Percentiles rank a stretch among this genome's conserved stretches.
These are phyloP conservation scores for Trichacis sp. DNA, from an alignment of 2,888 invertebrate genomes.

Conservation along the genomic window DNA sequence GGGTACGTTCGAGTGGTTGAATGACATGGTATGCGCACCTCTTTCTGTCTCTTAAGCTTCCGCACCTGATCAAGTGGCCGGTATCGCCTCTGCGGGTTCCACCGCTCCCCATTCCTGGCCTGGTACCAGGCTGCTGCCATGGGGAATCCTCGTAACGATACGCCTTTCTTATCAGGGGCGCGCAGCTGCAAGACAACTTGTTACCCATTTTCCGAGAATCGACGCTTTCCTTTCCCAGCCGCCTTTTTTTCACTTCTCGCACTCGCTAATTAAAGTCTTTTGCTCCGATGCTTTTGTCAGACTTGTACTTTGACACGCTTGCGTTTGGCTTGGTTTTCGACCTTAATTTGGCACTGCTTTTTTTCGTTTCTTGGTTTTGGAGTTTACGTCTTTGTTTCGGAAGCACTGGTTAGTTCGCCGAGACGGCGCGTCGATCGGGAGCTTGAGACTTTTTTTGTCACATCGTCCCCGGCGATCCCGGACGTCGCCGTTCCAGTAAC, in stretches of 20 bases:
- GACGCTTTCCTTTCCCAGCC: slow-evolving; percentile 20
- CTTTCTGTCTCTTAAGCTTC: slow-evolving; percentile 69
- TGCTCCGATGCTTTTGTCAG: slow-evolving; percentile 36
- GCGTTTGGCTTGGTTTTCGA: slow-evolving; percentile 54
- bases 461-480: slow-evolving; percentile 61
- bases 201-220: slow-evolving; percentile 82
- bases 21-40: slow-evolving; percentile 68
- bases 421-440: slow-evolving; percentile 50
- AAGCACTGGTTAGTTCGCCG: slow-evolving; percentile 63
- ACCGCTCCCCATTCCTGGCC: slow-evolving; percentile 54
- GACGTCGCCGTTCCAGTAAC: slow-evolving; percentile 60
- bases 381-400: slow-evolving; percentile 43
- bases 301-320: slow-evolving; percentile 47
- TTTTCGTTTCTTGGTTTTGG: slow-evolving; percentile 12
- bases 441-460: slow-evolving; percentile 67
- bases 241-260: slow-evolving; percentile 32
- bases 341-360: slow-evolving; percentile 51
- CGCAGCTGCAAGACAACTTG: slow-evolving; percentile 97
- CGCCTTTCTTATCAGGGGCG: slow-evolving; percentile 94
- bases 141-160: slow-evolving; percentile 97
- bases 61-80: slow-evolving; percentile 81
- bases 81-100: slow-evolving; percentile 66
- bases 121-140: slow-evolving; percentile 84
- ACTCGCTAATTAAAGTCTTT: slow-evolving; percentile 36
- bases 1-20: slow-evolving; percentile 44